phyloP scores from a whole-genome alignment of 2,888 invertebrate genomes.

The Drosophila testacea region DNA sequence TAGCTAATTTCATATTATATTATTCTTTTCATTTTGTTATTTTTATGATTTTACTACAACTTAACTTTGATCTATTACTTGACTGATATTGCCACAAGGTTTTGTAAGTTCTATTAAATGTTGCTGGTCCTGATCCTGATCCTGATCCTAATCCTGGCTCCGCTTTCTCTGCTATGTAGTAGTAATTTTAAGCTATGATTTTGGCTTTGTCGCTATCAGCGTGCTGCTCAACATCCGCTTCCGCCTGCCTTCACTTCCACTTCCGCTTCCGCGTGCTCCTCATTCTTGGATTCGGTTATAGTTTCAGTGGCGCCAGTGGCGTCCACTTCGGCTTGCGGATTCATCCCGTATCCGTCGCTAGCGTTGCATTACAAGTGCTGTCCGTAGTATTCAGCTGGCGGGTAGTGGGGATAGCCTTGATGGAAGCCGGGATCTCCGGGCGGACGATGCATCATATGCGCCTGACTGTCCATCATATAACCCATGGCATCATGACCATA shows the following conservation, averaged over 20 bases:
- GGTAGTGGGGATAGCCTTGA: constrained; percentile 95
- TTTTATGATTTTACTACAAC: constrained; percentile 59
- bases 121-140: constrained; percentile 12
- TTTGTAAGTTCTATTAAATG: constrained; percentile 39
- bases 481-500: constrained; percentile 99
- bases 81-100: constrained; percentile 82
- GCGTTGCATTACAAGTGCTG: constrained; percentile 92
- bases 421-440: constrained; percentile 97
- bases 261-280: neutral
- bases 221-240: constrained; percentile 49
- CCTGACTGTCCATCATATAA: constrained; percentile 98
- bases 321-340: constrained; percentile 19
- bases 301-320: constrained; percentile 1
- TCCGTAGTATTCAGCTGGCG: constrained; percentile 96
- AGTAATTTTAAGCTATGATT: constrained; percentile 78
- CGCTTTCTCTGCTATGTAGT: constrained; percentile 39
- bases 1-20: constrained; percentile 68
- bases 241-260: constrained; percentile 18
- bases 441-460: constrained; percentile 98
- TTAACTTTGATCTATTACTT: constrained; percentile 65
- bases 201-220: constrained; percentile 79
- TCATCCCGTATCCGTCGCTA: constrained; percentile 43
- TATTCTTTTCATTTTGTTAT: neutral
- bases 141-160: constrained; percentile 28
- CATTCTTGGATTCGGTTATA: neutral